Base-by-base conservation (phyloP, 1,140 invertebrate genomes). In the Pogonognathellus flavescens region DNA sequence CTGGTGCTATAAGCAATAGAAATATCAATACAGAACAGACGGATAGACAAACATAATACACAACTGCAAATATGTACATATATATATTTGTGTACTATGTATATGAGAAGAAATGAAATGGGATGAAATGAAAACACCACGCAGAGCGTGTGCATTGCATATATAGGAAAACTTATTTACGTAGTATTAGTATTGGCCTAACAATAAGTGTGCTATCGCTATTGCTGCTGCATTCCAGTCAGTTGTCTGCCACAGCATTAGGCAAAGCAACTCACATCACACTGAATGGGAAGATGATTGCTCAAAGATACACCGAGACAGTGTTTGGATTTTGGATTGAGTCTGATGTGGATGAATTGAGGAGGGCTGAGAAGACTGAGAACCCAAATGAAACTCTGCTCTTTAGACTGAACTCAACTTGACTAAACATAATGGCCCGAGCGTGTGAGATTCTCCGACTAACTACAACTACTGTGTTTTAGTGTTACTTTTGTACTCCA, bases 271-370 rank as follows among this genome's bases (percentile, higher is more conserved):
- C 49, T 9, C 18, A 81, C 8, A 13, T 41, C n/a, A 6, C n/a
- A 55, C 18, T 81, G 80, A 81, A 81, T 81, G 80, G 50, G 80
- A 81, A 53, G 52, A 81, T 55, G 80, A 81, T 81, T 53, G 80
- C 25, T 81, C 50, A 55, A 66, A 66, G 62, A 66, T 66, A 66
- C 62, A 66, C 62, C 22, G 80, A 81, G 80, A 81, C 80, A 57
- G 80, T 81, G 80, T 81, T 81, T 81, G 80, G 80, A 22, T 55
- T 53, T 55, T 81, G 80, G 50, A 55, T 59, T 25, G 9, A 81
- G 22, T 52, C 52, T 80, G 76, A 81, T 81, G 80, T 81, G 80
- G 80, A 81, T 81, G 80, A 81, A 81, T 81, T 81, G 80, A 57
- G 80, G 31, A 81, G 55, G 80, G 80, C 50, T 53, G 55, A n/a